A percentile compares a stretch with the other conserved stretches of the same genome.
Conservation (phyloP, 2,888 invertebrate species). For the Perizoma affinitatum region DNA sequence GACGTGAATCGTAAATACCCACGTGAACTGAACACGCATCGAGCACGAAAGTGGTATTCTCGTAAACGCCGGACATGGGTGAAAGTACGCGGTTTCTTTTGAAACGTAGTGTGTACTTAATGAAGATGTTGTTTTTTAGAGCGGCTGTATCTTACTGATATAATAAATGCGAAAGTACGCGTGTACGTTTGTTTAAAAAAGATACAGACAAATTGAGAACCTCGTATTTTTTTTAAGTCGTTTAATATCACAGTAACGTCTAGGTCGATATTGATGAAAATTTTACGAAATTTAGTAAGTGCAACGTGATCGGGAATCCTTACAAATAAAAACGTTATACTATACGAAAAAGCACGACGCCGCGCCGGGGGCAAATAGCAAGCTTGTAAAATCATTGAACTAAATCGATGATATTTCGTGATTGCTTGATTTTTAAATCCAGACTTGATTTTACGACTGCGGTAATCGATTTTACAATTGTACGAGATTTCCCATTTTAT, state of each 20-base stretch:
- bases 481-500: neutral
- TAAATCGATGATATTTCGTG: neutral
- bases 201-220: no score
- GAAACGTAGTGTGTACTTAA: slow-evolving; percentile 20
- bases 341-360: no score
- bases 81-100: slow-evolving; percentile 37
- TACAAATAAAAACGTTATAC: no score
- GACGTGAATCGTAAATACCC: slow-evolving; percentile 9
- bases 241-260: slow-evolving; percentile 3
- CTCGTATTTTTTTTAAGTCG: neutral
- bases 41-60: slow-evolving; percentile 41
- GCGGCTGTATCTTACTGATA: neutral
- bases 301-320: no score
- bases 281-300: no score
- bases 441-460: neutral
- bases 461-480: neutral
- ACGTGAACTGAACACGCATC: slow-evolving; percentile 23
- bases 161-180: no score
- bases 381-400: neutral
- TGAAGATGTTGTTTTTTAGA: neutral
- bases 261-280: no score
- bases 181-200: no score
- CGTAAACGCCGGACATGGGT: slow-evolving; percentile 29
- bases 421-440: neutral
- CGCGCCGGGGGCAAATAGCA: no score